Percentiles rank a stretch among this genome's conserved stretches.
phyloP scores from a whole-genome alignment of 2,888 invertebrate species.

The Sylvicola cinctus region DNA sequence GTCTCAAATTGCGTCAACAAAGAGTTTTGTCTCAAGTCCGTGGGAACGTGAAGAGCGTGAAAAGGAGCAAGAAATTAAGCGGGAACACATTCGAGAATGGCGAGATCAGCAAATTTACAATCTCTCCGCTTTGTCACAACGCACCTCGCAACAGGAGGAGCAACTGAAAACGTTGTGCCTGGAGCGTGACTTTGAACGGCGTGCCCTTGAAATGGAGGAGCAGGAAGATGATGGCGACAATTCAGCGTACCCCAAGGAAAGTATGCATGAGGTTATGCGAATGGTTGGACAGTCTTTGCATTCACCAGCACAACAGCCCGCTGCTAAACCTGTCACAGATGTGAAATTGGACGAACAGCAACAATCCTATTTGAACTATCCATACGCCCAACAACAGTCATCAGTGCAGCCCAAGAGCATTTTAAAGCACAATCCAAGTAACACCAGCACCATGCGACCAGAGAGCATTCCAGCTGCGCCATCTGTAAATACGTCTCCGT shows the following conservation, averaged over 20 bases:
- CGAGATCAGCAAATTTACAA: conserved; percentile 77
- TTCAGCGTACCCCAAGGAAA: conserved; percentile 20
- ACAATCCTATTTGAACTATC: conserved; percentile 11
- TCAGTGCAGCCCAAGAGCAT: conserved; percentile 23
- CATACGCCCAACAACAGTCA: not conserved
- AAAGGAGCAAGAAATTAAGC: conserved; percentile 48
- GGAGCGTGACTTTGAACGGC: conserved; percentile 84
- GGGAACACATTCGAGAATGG: conserved; percentile 55
- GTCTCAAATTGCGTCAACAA: conserved; percentile 9
- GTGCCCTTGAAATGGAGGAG: conserved; percentile 59
- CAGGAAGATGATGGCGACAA: conserved; percentile 43
- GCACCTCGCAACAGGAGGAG: conserved; percentile 66
- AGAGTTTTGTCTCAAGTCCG: conserved; percentile 41
- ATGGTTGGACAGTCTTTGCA: conserved; percentile 21
- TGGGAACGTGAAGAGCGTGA: conserved; percentile 91
- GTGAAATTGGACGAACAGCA: conserved; percentile 15
- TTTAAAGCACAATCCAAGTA: conserved; percentile 16
- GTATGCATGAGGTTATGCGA: conserved; percentile 30
- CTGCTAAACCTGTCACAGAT: conserved; percentile 22
- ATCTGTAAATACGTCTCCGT: conserved; percentile 14
- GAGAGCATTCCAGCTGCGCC: conserved; percentile 15
- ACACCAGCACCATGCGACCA: conserved; percentile 14
- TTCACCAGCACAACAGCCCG: conserved; percentile 27
- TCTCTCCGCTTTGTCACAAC: conserved; percentile 42
- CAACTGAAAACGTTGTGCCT: conserved; percentile 70